A percentile compares a stretch with the other conserved stretches of the same genome.
Evolutionary conservation across 2,113 vertebrate genomes (phyloP).

Genomic region (Mirza zaza): DNA sequence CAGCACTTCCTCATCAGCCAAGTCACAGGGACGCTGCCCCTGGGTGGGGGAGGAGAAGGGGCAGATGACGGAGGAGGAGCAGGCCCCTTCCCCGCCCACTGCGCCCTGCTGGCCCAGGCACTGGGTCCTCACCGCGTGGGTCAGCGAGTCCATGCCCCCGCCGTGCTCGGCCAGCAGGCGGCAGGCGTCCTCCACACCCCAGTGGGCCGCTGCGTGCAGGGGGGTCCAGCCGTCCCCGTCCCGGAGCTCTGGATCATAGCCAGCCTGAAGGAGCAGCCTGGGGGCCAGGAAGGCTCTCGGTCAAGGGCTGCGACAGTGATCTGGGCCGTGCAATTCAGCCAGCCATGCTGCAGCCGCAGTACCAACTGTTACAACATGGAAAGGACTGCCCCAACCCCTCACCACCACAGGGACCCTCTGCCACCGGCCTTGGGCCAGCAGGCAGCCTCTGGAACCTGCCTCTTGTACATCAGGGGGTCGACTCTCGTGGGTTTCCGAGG

Average conservation of each 20-base stretch:
- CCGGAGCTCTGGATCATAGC: conserved; percentile 88
- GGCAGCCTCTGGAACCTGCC: neutral
- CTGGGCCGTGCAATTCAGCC: neutral
- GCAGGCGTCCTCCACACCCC: conserved; percentile 93
- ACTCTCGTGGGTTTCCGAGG: neutral
- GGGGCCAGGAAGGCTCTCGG: neutral
- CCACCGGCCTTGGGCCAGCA: neutral
- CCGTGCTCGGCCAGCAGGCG: conserved; percentile 90
- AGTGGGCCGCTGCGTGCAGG: conserved; percentile 92
- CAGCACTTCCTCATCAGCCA: conserved; percentile 90
- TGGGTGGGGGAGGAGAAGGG: conserved; percentile 46
- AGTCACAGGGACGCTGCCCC: conserved; percentile 94
- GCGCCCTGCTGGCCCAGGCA: fast-evolving
- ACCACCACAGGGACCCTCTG: neutral
- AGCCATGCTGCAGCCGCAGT: neutral
- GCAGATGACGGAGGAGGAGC: fast-evolving
- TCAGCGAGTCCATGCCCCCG: conserved; percentile 92
- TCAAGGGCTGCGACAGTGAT: neutral
- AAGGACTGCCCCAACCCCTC: fast-evolving
- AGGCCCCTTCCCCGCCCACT: neutral
- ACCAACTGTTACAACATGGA: neutral
- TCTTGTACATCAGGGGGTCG: neutral
- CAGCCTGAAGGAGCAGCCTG: conserved; percentile 92
- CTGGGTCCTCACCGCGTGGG: conserved; percentile 87
- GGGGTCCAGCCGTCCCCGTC: conserved; percentile 94